Conservation (phyloP, 2,797 vertebrate species). For the Phylloscopus collybita region DNA sequence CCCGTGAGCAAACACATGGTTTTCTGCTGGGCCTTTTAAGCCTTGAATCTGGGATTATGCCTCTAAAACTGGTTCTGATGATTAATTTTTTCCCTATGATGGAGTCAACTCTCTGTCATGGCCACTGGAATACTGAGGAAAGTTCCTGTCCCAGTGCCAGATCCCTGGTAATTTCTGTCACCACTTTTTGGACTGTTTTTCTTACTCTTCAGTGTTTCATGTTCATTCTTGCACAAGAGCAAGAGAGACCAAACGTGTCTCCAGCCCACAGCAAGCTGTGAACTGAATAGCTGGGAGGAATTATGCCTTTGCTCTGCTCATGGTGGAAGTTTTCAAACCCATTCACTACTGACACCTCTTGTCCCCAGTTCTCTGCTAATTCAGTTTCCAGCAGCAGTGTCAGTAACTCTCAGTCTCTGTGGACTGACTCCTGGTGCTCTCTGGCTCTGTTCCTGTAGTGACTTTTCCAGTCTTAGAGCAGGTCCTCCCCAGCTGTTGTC, state of each 20-base stretch:
- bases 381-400: background rate
- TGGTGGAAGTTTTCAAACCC: background rate
- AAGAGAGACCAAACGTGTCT: background rate
- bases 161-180: background rate
- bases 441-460: background rate
- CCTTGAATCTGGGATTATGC: background rate
- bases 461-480: background rate
- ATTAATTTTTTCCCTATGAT: background rate
- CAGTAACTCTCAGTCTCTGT: background rate
- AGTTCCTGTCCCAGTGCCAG: background rate
- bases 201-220: background rate
- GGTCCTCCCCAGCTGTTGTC: background rate
- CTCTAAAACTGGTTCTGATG: background rate
- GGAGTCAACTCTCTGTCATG: background rate
- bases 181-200: background rate
- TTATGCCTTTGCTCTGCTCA: background rate
- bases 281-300: background rate
- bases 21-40: background rate
- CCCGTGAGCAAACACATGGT: accelerated
- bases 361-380: background rate
- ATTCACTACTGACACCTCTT: background rate
- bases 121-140: background rate
- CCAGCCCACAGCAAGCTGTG: background rate
- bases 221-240: background rate
- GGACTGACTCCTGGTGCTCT: background rate